Conservation (phyloP, 2,888 invertebrate species). For the Sepioteuthis lessoniana region DNA sequence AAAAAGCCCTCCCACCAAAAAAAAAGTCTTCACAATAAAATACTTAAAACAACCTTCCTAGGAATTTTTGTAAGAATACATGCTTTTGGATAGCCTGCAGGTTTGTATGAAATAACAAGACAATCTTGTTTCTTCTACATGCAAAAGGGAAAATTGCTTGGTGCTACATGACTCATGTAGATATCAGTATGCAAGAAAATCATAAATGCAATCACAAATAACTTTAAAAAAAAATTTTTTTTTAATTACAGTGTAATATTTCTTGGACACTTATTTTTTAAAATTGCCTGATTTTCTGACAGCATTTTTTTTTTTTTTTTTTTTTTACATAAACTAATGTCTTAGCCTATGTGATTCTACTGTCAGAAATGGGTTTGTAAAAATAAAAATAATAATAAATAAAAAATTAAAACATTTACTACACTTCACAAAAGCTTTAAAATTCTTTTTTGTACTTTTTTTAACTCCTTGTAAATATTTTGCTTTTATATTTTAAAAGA, state of each 20-base stretch:
- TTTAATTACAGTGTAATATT: background rate
- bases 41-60: background rate
- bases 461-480: background rate
- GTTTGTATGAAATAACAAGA: background rate
- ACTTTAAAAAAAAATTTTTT: no score
- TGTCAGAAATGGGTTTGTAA: background rate
- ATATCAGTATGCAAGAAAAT: background rate
- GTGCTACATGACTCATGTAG: constrained; percentile 18
- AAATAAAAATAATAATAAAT: background rate
- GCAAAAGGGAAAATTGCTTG: background rate
- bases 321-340: background rate
- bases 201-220: background rate
- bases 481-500: background rate
- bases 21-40: background rate
- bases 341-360: background rate
- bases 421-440: background rate
- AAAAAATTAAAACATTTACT: background rate
- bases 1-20: background rate
- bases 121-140: background rate
- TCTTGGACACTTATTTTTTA: background rate
- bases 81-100: background rate
- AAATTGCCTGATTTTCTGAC: background rate
- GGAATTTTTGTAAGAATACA: background rate
- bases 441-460: background rate
- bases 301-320: no score